Conservation (phyloP, 1,140 invertebrate genomes). For the Oreohelix idahoensis region DNA sequence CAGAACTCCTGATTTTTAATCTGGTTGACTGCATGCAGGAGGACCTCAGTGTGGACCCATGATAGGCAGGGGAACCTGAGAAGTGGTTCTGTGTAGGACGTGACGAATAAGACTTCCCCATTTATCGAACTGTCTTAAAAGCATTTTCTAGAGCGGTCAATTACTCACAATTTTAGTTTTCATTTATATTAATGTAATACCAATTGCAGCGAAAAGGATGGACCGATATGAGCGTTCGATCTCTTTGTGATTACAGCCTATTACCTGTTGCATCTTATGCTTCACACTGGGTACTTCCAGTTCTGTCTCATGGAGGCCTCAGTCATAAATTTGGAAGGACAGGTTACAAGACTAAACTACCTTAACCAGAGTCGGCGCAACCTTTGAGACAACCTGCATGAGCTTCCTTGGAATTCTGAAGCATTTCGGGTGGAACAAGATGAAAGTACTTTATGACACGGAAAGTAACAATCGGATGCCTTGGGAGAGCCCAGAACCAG, state of each 20-base stretch:
- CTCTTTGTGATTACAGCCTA: slow-evolving; percentile 87
- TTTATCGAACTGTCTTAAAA: slow-evolving; percentile 49
- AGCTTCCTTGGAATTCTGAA: slow-evolving; percentile 80
- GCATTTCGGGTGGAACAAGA: slow-evolving; percentile 79
- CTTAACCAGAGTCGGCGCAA: slow-evolving; percentile 69
- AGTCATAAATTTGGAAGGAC: slow-evolving; percentile 81
- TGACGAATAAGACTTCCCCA: too few species aligned
- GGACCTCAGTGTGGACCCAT: too few species aligned
- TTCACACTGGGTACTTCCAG: slow-evolving; percentile 87
- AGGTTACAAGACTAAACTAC: slow-evolving; percentile 54
- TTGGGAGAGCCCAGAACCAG: too few species aligned
- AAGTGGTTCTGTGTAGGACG: too few species aligned
- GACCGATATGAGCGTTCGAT: slow-evolving; percentile 50
- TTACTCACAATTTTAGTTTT: slow-evolving; percentile 23
- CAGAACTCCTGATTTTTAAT: too few species aligned
- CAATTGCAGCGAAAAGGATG: slow-evolving; percentile 30
- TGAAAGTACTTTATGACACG: slow-evolving; percentile 83
- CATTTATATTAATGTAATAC: slow-evolving; percentile 17
- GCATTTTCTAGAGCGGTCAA: slow-evolving; percentile 25
- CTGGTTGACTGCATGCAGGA: too few species aligned
- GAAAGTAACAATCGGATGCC: too few species aligned
- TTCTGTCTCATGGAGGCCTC: slow-evolving; percentile 88
- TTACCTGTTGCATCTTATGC: slow-evolving; percentile 91
- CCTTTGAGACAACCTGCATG: slow-evolving; percentile 82
- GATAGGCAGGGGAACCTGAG: too few species aligned